Percentiles rank a stretch among this genome's conserved stretches.
phyloP scores from a whole-genome alignment of 2,888 invertebrate species.

The Stramonita haemastoma region DNA sequence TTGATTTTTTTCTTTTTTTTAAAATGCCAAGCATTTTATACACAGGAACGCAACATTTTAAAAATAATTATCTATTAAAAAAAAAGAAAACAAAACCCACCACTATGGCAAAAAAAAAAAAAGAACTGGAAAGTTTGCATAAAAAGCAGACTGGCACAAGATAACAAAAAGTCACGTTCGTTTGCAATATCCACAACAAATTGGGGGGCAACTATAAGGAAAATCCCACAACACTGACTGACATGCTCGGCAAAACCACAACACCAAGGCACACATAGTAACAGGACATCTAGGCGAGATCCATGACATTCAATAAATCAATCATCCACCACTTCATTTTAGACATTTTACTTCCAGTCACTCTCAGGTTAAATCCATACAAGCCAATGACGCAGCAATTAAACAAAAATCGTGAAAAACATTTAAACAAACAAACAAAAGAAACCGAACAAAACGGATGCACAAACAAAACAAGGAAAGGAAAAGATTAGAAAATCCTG shows the following conservation, averaged over 20 bases:
- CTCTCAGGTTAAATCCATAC: no score
- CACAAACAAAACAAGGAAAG: neutral
- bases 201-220: neutral
- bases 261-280: slow-evolving; percentile 27
- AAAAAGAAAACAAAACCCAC: no score
- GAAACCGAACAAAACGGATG: neutral
- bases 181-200: slow-evolving; percentile 15
- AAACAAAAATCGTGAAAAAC: neutral
- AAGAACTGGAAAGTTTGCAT: neutral
- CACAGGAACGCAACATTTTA: no score
- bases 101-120: neutral
- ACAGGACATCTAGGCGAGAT: neutral
- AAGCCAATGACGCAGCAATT: no score
- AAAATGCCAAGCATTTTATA: no score
- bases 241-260: slow-evolving; percentile 15
- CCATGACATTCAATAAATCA: neutral
- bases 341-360: no score
- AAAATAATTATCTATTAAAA: no score
- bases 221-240: slow-evolving; percentile 16
- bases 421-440: neutral
- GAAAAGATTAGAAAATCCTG: neutral
- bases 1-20: no score
- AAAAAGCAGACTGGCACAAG: slow-evolving; percentile 8
- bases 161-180: neutral
- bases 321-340: no score